Base-by-base conservation (phyloP, 1,140 invertebrate genomes). In the Berghia stephanieae region DNA sequence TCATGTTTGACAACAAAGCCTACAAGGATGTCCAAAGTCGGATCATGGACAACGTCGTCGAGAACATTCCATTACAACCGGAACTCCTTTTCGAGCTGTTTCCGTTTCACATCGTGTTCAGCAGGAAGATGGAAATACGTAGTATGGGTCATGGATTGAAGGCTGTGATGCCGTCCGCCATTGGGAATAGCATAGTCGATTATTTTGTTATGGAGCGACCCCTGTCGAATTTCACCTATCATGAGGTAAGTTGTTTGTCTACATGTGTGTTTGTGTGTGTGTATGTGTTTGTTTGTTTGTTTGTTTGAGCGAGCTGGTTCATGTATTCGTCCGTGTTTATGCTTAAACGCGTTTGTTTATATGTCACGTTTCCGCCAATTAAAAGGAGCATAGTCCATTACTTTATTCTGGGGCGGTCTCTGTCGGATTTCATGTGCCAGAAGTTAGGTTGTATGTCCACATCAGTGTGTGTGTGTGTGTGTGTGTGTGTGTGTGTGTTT, bases 81-180 rank as follows among this genome's bases (percentile, higher is more conserved):
- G 87, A 90, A 27, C 83, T 97, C 5, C 91, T 99, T 13, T 98
- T 99, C 83, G 96, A 99, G 87, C 96, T 99, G 84, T 99, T 99
- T 90, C 97, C 98, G 5, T 99, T 99, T 90, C 97, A 96, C 89
- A 95, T 99, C 82, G 95, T 98, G 34, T 98, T 99, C 90, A 94
- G 95, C 93, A 95, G 94, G 1, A 94, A 96, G 83, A 96, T 99
- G 95, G 90, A 94, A 10, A 95, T 99, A 21, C 92, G 93, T n/a
- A 88, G 84, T 68, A 82, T 96, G 74, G 97, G 97, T 8, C 95
- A 96, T 87, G 96, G 96, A 0, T 88, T 98, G n/a, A 93, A 94
- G 92, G 94, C 96, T 1, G 95, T 98, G 72, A 88, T 98, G 63
- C 95, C 96, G 0, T 93, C 96, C 85, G 88, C 96, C 8, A 90